Percentiles rank a stretch among this genome's conserved stretches.
These are phyloP conservation scores for Chesias legatella DNA, from an alignment of 2,888 invertebrate species.

Conservation along the genomic window DNA sequence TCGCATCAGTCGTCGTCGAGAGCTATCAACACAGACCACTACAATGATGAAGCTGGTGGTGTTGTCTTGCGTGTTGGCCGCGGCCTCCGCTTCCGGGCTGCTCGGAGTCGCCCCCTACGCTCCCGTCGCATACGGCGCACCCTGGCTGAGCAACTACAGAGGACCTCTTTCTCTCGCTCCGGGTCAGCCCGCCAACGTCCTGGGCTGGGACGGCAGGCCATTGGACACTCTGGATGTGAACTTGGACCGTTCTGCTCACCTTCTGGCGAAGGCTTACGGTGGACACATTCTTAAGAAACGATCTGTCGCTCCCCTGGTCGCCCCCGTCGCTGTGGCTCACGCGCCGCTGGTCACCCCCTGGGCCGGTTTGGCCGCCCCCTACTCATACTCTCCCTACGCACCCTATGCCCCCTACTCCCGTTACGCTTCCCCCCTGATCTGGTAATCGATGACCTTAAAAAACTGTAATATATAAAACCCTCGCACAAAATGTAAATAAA, in stretches of 20 bases:
- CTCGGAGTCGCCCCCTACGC: slow-evolving; percentile 28
- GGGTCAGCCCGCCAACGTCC: slow-evolving; percentile 64
- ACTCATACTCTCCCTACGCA: slow-evolving; percentile 17
- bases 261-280: slow-evolving; percentile 52
- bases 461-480: slow-evolving; percentile 23
- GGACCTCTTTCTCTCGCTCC: slow-evolving; percentile 42
- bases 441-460: slow-evolving; percentile 22
- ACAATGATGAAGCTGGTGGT: slow-evolving; percentile 80
- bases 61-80: slow-evolving; percentile 82
- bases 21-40: slow-evolving; percentile 69
- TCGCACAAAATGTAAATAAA: slow-evolving; percentile 45
- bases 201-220: slow-evolving; percentile 65
- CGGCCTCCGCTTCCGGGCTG: slow-evolving; percentile 64
- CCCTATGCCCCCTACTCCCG: slow-evolving; percentile 15
- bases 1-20: slow-evolving; percentile 58
- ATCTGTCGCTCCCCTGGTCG: slow-evolving; percentile 35
- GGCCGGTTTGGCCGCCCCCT: slow-evolving; percentile 7
- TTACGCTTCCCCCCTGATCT: slow-evolving; percentile 26
- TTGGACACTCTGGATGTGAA: slow-evolving; percentile 68
- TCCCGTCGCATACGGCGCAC: slow-evolving; percentile 16
- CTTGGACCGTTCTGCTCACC: slow-evolving; percentile 61
- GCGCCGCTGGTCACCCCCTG: slow-evolving; percentile 13
- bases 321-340: slow-evolving; percentile 1
- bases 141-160: slow-evolving; percentile 27
- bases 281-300: slow-evolving; percentile 56